These are phyloP conservation scores for Metallyticus violacea DNA, from an alignment of 2,888 invertebrate species.

Conservation along the genomic window DNA sequence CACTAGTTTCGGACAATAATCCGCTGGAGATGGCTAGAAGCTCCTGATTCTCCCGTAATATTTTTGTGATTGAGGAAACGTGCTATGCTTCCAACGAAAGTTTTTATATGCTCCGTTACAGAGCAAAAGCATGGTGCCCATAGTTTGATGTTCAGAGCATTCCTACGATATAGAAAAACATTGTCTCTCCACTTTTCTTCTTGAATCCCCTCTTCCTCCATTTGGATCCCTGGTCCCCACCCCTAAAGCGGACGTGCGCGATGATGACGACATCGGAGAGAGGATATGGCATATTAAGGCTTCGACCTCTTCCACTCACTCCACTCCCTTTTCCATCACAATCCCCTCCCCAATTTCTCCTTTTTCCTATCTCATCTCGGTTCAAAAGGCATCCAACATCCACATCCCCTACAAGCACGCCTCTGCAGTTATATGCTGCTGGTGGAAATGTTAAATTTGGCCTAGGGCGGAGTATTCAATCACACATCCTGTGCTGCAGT, in stretches of 20 bases:
- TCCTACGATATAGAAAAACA: too few species aligned
- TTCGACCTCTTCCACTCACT: neutral
- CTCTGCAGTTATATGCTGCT: too few species aligned
- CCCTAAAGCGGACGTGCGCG: constrained; percentile 17
- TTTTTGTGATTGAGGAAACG: neutral
- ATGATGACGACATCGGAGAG: constrained; percentile 17
- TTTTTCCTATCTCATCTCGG: neutral
- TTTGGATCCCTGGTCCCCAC: neutral
- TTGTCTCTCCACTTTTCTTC: constrained; percentile 6
- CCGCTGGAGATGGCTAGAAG: too few species aligned
- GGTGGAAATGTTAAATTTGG: neutral
- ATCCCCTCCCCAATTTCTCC: neutral
- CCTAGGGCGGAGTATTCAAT: neutral
- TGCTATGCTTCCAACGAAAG: neutral
- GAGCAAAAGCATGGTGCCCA: neutral
- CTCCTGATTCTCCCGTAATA: too few species aligned
- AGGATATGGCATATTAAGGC: constrained; percentile 28
- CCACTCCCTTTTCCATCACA: neutral
- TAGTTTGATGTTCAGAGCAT: neutral
- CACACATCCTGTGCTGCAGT: neutral
- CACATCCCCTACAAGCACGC: neutral
- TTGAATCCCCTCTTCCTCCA: neutral
- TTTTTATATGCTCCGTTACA: neutral
- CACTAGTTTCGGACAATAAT: too few species aligned
- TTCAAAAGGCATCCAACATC: constrained; percentile 3